Evolutionary conservation across 2,113 vertebrate genomes (phyloP).

Genomic region (Spea multiplicata): DNA sequence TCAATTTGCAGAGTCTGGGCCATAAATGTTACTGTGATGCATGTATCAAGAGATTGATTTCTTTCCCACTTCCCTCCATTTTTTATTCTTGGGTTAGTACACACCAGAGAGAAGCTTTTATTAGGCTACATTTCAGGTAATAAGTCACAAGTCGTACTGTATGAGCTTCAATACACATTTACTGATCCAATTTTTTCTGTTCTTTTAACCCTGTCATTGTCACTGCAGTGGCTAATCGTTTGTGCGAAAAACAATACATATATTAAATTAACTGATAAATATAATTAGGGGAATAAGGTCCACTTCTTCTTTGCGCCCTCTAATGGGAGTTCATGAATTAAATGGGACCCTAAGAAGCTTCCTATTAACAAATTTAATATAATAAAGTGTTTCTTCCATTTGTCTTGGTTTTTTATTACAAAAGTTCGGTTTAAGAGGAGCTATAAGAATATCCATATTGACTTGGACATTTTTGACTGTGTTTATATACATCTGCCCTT

Average conservation of each 20-base stretch:
- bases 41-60: constrained; percentile 25
- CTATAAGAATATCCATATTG: too few relatives aligned
- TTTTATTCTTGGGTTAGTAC: constrained; percentile 23
- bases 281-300: too few relatives aligned
- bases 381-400: too few relatives aligned
- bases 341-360: too few relatives aligned
- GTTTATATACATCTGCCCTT: too few relatives aligned
- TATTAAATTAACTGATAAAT: too few relatives aligned
- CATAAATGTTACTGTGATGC: constrained; percentile 31
- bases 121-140: constrained; percentile 30
- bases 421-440: too few relatives aligned
- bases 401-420: too few relatives aligned
- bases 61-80: constrained; percentile 1
- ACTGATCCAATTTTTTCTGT: neutral
- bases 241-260: neutral
- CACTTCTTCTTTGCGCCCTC: too few relatives aligned
- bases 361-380: too few relatives aligned
- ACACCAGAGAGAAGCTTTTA: constrained; percentile 28
- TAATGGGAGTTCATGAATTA: too few relatives aligned
- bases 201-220: neutral
- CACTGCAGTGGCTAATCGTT: neutral
- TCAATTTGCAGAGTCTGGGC: constrained; percentile 22
- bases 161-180: constrained; percentile 13
- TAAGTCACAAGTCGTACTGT: constrained; percentile 28
- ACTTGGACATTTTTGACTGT: too few relatives aligned